Evolutionary conservation across 2,797 vertebrate species (phyloP).

Genomic region (Dipus sagitta): DNA sequence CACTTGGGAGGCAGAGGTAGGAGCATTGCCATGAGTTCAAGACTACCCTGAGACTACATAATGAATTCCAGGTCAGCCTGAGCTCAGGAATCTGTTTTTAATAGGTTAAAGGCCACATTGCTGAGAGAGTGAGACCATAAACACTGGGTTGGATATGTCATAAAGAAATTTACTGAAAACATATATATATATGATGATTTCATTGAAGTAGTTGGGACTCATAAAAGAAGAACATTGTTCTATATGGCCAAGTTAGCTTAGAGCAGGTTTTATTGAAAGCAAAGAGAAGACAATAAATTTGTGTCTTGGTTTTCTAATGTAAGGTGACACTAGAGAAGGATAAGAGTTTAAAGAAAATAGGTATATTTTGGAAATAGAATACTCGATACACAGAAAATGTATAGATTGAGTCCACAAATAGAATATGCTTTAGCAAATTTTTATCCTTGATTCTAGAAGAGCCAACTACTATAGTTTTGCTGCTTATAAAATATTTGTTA

Average conservation of each 20-base stretch:
- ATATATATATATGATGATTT: background rate
- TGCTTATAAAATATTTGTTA: background rate
- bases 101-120: background rate
- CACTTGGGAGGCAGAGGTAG: too few species aligned
- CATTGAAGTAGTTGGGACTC: background rate
- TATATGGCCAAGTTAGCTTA: background rate
- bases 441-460: background rate
- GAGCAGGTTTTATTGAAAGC: background rate
- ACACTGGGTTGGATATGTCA: background rate
- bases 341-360: background rate
- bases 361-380: background rate
- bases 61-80: too few species aligned
- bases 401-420: background rate
- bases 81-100: background rate
- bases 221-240: background rate
- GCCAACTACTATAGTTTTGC: background rate
- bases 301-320: background rate
- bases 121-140: background rate
- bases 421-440: background rate
- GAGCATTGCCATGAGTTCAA: too few species aligned
- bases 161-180: background rate
- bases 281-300: background rate
- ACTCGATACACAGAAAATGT: background rate
- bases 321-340: background rate
- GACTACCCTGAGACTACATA: too few species aligned